Evolutionary conservation across 2,797 vertebrate species (phyloP), one percentile per base, ranked within the genome.

Genomic region (Helicolenus hilgendorfi): DNA sequence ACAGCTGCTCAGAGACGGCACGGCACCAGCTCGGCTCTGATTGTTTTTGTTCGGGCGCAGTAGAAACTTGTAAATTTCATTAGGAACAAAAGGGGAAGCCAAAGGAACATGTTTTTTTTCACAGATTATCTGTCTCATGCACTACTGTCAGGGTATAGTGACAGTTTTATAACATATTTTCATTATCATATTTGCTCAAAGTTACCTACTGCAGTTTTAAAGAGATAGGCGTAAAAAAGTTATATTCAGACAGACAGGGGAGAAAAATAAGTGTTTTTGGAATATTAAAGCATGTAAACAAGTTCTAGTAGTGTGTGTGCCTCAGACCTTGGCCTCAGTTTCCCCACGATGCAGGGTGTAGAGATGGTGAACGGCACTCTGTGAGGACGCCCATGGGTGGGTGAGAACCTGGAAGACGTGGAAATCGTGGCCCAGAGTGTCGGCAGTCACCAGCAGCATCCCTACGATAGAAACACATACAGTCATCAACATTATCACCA

Each of bases 281-380:
- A 49, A 49, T 7, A 49, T 1, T 49, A 49, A 49, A 49, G 41
- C 7, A 49, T 20, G 41, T 1, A 49, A 49, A 20, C 41, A 49
- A 18, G 0, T 20, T 49, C 41, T 45, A 18, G 0, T 45, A 45
- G 67, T 59, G 60, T 38, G 22, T 97, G 63, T 59, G 72, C 73
- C 5, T 73, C 83, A 96, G 93, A 99, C 99, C 98, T 99, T 99
- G 93, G 99, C 99, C 97, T 99, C 99, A 0, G 99, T 99, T 94
- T 99, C 99, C 71, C 99, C 99, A 14, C 99, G 98, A 93, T 99
- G 99, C 89, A 99, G 97, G 0, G 99, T 99, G 86, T 99, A 99
- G 33, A 99, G 97, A 91, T 99, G 99, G 95, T 99, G 98, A 74
- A 99, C 98, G 1, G 99, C 99, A 87, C 98, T 98, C 97, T 99